A percentile compares a stretch with the other conserved stretches of the same genome.
Evolutionary conservation across 2,888 invertebrate genomes (phyloP).

Genomic region (Phlogophora meticulosa): DNA sequence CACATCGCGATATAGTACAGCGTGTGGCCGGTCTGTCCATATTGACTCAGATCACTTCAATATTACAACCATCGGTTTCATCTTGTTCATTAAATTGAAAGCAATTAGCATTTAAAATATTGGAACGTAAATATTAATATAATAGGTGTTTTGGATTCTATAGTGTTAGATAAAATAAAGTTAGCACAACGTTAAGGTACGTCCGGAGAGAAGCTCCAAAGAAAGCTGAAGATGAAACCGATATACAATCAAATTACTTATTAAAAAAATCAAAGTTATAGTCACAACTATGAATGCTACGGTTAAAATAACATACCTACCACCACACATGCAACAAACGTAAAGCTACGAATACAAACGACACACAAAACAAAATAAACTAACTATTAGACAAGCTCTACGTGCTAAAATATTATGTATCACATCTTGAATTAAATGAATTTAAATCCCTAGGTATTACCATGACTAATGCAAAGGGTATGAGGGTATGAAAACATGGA

Average conservation of each 20-base stretch:
- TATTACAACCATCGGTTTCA: slow-evolving; percentile 65
- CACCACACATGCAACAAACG: slow-evolving; percentile 85
- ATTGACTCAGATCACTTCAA: slow-evolving; percentile 63
- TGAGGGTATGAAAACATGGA: slow-evolving; percentile 74
- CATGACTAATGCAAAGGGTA: slow-evolving; percentile 75
- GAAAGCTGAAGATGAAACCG: slow-evolving; percentile 76
- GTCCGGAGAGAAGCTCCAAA: slow-evolving; percentile 59
- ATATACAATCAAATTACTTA: slow-evolving; percentile 69
- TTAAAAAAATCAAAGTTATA: slow-evolving; percentile 61
- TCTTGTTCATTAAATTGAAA: slow-evolving; percentile 55
- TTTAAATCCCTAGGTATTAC: slow-evolving; percentile 72
- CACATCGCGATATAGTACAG: slow-evolving; percentile 83
- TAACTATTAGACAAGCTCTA: slow-evolving; percentile 82
- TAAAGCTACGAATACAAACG: slow-evolving; percentile 72
- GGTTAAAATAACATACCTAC: slow-evolving; percentile 71
- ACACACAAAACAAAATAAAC: slow-evolving; percentile 74
- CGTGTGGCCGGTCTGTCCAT: slow-evolving; percentile 76
- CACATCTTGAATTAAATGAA: slow-evolving; percentile 70
- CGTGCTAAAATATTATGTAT: slow-evolving; percentile 75
- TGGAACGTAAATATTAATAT: slow-evolving; percentile 40
- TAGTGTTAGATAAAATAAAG: slow-evolving; percentile 36
- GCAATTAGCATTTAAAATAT: slow-evolving; percentile 56
- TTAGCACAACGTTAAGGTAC: slow-evolving; percentile 47
- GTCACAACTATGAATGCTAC: slow-evolving; percentile 67
- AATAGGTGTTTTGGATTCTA: slow-evolving; percentile 40